Percentiles rank a stretch among this genome's conserved stretches.
Conservation (phyloP, 2,797 vertebrate genomes). For the Thaleichthys pacificus region DNA sequence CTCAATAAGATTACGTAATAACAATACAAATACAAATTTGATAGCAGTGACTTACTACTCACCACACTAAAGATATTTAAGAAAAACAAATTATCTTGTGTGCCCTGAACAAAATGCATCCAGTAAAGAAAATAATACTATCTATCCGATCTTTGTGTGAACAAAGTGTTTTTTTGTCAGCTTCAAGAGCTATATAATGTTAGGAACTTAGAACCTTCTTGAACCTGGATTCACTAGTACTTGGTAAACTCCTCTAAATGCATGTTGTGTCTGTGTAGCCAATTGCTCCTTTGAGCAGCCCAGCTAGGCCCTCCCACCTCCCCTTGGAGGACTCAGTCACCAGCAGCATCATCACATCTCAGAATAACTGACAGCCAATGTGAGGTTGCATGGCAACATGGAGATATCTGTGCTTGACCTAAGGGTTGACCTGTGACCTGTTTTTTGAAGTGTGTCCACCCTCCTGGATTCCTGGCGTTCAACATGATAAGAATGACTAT, state of each 20-base stretch:
- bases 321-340: background rate
- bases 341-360: constrained; percentile 8
- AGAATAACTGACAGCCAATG: constrained; percentile 11
- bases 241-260: background rate
- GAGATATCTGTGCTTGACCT: background rate
- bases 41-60: constrained; percentile 3
- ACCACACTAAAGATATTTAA: constrained; percentile 1
- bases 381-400: constrained; percentile 8
- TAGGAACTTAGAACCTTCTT: background rate
- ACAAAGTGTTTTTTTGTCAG: background rate
- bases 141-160: background rate
- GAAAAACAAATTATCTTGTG: background rate
- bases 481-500: background rate
- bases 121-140: background rate
- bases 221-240: background rate
- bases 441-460: constrained; percentile 1
- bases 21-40: background rate
- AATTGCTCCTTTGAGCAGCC: constrained; percentile 7
- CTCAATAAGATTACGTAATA: background rate
- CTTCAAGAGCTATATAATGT: background rate
- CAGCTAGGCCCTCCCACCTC: constrained; percentile 13
- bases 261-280: constrained; percentile 4
- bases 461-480: background rate
- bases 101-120: background rate
- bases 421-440: constrained; percentile 27